Percentiles rank a stretch among this genome's conserved stretches.
Conservation (phyloP, 2,888 invertebrate genomes). For the Leptopilina drosophilae region DNA sequence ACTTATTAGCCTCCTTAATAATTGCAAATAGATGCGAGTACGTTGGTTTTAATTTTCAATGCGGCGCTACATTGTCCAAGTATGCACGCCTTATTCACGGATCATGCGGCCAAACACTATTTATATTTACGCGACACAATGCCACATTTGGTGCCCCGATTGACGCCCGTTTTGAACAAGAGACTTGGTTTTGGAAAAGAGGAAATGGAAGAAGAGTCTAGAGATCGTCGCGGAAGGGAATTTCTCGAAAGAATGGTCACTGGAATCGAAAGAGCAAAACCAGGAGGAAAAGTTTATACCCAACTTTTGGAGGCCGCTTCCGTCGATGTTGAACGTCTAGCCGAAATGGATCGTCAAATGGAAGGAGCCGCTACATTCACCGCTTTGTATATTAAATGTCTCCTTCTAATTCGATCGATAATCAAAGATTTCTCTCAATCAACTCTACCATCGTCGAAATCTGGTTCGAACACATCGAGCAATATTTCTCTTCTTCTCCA, state of each 20-base stretch:
- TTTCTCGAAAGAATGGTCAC: constrained; percentile 87
- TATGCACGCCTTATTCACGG: constrained; percentile 94
- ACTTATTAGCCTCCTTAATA: constrained; percentile 51
- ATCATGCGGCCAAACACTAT: constrained; percentile 95
- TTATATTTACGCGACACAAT: constrained; percentile 94
- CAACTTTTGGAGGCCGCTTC: constrained; percentile 78
- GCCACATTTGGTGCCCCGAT: constrained; percentile 90
- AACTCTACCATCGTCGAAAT: constrained; percentile 75
- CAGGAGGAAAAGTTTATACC: constrained; percentile 78
- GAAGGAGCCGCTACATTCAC: constrained; percentile 90
- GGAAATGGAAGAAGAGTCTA: constrained; percentile 61
- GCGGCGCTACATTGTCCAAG: constrained; percentile 94
- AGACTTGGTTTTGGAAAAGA: constrained; percentile 55
- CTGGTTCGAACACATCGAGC: constrained; percentile 75
- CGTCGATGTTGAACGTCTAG: constrained; percentile 80
- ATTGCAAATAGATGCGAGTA: constrained; percentile 84
- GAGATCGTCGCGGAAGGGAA: constrained; percentile 76
- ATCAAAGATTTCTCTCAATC: constrained; percentile 73
- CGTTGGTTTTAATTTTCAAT: constrained; percentile 94
- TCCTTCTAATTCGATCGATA: constrained; percentile 78
- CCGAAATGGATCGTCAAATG: constrained; percentile 88
- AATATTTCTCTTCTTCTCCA: constrained; percentile 77
- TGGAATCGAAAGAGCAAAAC: constrained; percentile 84
- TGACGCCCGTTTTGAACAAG: constrained; percentile 76
- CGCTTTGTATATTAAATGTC: constrained; percentile 85